These are phyloP conservation scores for Acipenser ruthenus DNA, from an alignment of 2,797 vertebrate species.

Conservation along the genomic window DNA sequence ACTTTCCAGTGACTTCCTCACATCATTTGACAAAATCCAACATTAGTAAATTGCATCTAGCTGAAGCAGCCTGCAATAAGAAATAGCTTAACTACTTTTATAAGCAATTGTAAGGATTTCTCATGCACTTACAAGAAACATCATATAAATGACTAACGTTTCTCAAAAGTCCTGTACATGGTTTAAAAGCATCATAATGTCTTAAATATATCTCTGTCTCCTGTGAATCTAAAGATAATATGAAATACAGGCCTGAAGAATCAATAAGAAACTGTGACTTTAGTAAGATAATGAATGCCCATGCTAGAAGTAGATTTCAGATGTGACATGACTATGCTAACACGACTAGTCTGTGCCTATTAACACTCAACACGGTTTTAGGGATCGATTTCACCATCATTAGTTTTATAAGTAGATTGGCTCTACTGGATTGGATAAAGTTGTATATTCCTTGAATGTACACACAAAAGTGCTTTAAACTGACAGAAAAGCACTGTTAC, in stretches of 20 bases:
- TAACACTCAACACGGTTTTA: too few species aligned
- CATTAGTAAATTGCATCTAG: too few species aligned
- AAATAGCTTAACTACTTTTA: conserved; percentile 1
- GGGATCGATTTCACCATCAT: too few species aligned
- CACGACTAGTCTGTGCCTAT: too few species aligned
- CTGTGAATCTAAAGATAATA: conserved; percentile 65
- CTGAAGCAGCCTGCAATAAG: too few species aligned
- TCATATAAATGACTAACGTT: conserved; percentile 35
- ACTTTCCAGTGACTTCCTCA: too few species aligned
- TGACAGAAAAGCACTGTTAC: too few species aligned
- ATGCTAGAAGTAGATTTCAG: conserved; percentile 63
- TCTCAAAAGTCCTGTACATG: conserved; percentile 53
- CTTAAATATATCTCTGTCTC: conserved; percentile 55
- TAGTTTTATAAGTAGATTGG: too few species aligned
- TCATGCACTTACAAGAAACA: conserved; percentile 32
- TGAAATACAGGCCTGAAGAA: conserved; percentile 52
- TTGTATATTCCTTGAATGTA: too few species aligned
- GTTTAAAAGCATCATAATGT: conserved; percentile 56
- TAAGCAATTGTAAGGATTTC: conserved; percentile 67
- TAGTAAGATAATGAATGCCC: conserved; percentile 67
- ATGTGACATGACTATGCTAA: conserved; percentile 54
- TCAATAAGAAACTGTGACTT: conserved; percentile 65
- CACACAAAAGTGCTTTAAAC: too few species aligned
- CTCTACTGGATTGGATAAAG: too few species aligned
- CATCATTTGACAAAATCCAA: too few species aligned